A percentile compares a stretch with the other conserved stretches of the same genome.
phyloP scores from a whole-genome alignment of 2,113 vertebrate species.

The Mystacornis crossleyi region DNA sequence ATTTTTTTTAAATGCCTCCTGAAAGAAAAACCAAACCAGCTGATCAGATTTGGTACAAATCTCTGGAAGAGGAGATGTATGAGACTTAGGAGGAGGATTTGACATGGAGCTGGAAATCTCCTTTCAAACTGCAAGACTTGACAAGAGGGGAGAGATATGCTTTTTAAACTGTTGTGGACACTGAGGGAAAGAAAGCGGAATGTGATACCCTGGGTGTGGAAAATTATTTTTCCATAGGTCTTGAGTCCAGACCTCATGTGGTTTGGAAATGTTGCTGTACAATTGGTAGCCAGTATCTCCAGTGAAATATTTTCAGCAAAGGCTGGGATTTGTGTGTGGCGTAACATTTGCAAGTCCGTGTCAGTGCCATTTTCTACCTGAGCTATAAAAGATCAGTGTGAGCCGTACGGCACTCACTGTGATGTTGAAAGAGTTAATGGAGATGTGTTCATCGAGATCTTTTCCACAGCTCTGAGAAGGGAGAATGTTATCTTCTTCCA shows the following conservation, averaged over 20 bases:
- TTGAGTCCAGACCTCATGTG: neutral
- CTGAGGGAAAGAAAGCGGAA: neutral
- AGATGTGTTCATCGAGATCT: neutral
- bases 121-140: neutral
- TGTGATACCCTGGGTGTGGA: neutral
- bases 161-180: neutral
- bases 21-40: neutral
- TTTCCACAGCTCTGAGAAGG: neutral
- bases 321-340: accelerated
- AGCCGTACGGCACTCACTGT: accelerated
- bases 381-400: neutral
- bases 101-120: neutral
- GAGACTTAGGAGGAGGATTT: conserved; percentile 28
- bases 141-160: neutral
- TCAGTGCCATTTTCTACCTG: neutral
- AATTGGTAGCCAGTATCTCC: neutral
- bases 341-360: neutral
- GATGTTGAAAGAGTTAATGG: neutral
- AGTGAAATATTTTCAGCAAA: neutral
- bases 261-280: neutral
- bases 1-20: neutral
- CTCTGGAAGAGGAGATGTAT: neutral
- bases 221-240: neutral
- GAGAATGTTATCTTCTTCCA: neutral
- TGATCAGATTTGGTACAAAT: conserved; percentile 42